Evolutionary conservation across 2,797 vertebrate genomes (phyloP).

Genomic region (Psittacula derbiana): DNA sequence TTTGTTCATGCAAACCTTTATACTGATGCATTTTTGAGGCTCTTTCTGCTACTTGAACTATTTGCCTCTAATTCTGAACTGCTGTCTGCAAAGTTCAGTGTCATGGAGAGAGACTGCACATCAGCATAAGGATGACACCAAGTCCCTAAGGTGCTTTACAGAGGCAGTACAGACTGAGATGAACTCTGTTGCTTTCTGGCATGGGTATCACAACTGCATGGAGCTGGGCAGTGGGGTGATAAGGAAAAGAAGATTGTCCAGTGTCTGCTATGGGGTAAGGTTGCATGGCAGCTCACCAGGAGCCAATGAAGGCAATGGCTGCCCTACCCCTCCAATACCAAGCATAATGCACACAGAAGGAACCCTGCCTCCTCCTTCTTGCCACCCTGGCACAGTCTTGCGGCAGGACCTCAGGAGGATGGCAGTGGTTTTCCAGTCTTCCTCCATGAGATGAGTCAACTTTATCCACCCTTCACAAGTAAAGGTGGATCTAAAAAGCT

Average conservation of each 20-base stretch:
- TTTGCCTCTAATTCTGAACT: background rate
- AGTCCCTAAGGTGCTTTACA: background rate
- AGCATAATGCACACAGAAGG: background rate
- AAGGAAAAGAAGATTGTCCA: background rate
- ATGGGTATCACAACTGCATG: accelerated
- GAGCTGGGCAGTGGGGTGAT: background rate
- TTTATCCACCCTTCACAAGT: background rate
- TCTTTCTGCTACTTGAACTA: background rate
- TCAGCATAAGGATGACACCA: background rate
- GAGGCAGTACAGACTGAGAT: background rate
- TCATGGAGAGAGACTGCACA: background rate
- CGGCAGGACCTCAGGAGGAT: background rate
- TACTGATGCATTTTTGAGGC: background rate
- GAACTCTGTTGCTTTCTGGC: background rate
- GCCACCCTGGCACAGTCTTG: background rate
- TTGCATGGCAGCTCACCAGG: background rate
- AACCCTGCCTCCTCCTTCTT: background rate
- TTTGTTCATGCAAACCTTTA: background rate
- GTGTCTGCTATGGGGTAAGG: background rate
- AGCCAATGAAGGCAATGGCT: background rate
- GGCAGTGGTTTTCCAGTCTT: background rate
- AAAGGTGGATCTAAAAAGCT: background rate
- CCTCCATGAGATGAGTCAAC: background rate
- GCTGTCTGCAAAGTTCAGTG: background rate
- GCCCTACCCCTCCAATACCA: background rate